phyloP scores from a whole-genome alignment of 2,888 invertebrate species.

The Heteromurus nitidus region DNA sequence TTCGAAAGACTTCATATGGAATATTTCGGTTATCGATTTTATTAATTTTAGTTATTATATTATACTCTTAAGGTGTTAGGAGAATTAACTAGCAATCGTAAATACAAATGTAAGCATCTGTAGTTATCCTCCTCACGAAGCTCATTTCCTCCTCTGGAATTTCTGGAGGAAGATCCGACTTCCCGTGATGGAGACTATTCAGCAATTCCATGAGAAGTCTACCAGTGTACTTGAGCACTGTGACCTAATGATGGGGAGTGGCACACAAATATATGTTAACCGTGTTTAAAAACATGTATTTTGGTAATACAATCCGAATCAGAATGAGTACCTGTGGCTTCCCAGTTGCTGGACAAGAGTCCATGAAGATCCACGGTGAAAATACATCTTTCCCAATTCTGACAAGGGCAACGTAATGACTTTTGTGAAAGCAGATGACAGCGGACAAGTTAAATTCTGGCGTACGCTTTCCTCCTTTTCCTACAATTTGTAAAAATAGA shows the following conservation, averaged over 20 bases:
- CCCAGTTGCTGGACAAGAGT: constrained; percentile 7
- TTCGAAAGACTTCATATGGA: too few relatives aligned
- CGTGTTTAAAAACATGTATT: neutral
- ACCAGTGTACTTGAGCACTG: neutral
- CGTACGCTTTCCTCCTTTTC: neutral
- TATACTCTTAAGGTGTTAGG: too few relatives aligned
- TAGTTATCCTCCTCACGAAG: neutral
- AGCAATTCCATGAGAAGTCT: neutral
- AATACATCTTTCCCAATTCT: neutral
- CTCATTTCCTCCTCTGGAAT: neutral
- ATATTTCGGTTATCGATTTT: too few relatives aligned
- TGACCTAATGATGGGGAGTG: neutral
- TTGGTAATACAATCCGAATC: neutral
- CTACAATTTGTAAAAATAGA: neutral
- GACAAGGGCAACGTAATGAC: constrained; percentile 21
- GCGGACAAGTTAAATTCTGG: neutral
- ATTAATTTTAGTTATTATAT: too few relatives aligned
- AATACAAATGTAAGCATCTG: neutral
- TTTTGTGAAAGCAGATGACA: neutral
- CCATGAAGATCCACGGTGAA: constrained; percentile 31
- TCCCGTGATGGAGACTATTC: neutral
- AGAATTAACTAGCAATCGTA: too few relatives aligned
- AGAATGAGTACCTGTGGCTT: neutral
- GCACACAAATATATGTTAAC: neutral
- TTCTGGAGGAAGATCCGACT: neutral